These are phyloP conservation scores for Gyrodactylus salaris DNA, from an alignment of 1,140 invertebrate species.

Conservation along the genomic window DNA sequence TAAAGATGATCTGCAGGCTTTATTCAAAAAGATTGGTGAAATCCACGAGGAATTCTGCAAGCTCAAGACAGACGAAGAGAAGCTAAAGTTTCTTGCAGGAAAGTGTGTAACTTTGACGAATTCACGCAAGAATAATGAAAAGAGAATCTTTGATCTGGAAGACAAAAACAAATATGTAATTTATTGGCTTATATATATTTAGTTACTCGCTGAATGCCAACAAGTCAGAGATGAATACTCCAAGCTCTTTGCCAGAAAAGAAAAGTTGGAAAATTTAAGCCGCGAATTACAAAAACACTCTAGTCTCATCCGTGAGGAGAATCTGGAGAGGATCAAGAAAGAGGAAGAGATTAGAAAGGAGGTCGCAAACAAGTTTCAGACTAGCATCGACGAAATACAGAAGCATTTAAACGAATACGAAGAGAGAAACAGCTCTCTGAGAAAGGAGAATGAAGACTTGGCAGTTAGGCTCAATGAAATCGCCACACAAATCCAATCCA, in stretches of 20 bases:
- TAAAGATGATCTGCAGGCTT: too few relatives aligned
- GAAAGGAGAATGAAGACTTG: neutral
- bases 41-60: neutral
- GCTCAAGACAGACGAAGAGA: neutral
- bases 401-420: neutral
- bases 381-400: neutral
- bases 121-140: neutral
- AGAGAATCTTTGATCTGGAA: neutral
- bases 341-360: neutral
- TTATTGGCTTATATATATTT: neutral
- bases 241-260: neutral
- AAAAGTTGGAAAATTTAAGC: neutral
- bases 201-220: neutral
- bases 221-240: neutral
- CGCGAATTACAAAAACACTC: neutral
- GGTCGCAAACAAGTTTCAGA: neutral
- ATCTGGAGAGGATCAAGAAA: neutral
- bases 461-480: neutral
- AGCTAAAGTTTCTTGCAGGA: neutral
- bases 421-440: neutral
- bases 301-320: neutral
- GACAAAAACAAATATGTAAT: neutral
- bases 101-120: neutral
- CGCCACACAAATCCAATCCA: neutral
- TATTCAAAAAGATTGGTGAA: too few relatives aligned